Evolutionary conservation across 2,888 invertebrate genomes (phyloP), one percentile per base, ranked within the genome.

Genomic region (Drosophila villosipedis): DNA sequence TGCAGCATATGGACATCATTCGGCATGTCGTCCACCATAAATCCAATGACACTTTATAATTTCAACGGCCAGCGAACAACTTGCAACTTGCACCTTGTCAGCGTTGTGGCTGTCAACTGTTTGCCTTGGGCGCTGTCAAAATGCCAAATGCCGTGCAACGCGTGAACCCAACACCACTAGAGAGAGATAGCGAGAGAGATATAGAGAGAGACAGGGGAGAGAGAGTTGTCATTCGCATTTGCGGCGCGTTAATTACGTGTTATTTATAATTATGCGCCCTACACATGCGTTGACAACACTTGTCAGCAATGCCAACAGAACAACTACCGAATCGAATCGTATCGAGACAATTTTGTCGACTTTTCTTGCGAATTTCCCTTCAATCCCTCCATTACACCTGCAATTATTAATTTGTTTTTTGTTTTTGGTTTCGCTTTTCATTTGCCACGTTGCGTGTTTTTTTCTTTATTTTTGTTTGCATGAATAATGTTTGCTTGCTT

Each of bases 201-300:
- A n/a, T n/a, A n/a, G 28, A 30, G n/a, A 9, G 49, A 31, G 31
- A 31, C 2, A 35, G 33, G 47, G 4, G 47, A 16, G 47, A 9
- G 43, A 2, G 33, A 2, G 39, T 6, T 47, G 91, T 90, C 86
- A 91, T 77, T 91, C 76, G 91, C 88, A 82, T 88, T 83, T 83
- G 88, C 74, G 65, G 76, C 86, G 90, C 91, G 91, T 88, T 88
- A 88, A 88, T 89, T 88, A 88, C 83, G 82, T 88, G 84, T 90
- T 88, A 89, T 89, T 90, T 89, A 90, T 91, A 89, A 89, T 91
- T 90, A 90, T 90, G 86, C 89, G 80, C 83, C 69, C 75, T 72
- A 90, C 90, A 88, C 73, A 76, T 78, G 91, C 88, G 88, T 82
- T 89, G 88, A 89, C 88, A 89, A 88, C 85, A 69, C 72, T 76